Conservation (phyloP, 2,113 vertebrate genomes). For the Antechinus stuartii region DNA sequence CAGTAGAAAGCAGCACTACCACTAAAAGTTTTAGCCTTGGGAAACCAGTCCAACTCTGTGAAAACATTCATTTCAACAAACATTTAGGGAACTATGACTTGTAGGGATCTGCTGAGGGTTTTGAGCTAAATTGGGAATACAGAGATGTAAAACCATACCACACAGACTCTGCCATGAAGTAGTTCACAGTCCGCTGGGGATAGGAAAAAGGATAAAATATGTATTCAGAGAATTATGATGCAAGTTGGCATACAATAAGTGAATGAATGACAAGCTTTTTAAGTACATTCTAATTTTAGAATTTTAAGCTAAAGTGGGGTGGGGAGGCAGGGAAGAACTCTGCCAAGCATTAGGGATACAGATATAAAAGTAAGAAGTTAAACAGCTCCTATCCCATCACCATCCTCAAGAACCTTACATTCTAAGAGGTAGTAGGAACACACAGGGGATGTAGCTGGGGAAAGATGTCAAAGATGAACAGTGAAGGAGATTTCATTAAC, state of each 20-base stretch:
- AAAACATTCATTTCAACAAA: neutral
- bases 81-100: neutral
- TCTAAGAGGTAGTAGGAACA: neutral
- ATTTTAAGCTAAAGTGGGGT: neutral
- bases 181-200: neutral
- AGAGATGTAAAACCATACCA: neutral
- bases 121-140: neutral
- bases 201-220: neutral
- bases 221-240: neutral
- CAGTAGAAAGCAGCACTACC: neutral
- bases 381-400: neutral
- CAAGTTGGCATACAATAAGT: neutral
- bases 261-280: neutral
- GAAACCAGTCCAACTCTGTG: neutral
- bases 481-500: neutral
- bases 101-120: neutral
- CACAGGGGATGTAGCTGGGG: neutral
- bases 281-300: constrained; percentile 52
- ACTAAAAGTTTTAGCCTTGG: neutral
- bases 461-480: neutral
- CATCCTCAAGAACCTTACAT: neutral
- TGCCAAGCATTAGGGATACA: neutral
- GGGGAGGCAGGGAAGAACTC: neutral
- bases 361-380: neutral
- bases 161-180: neutral